Conservation (phyloP, 2,113 vertebrate genomes). For the Notarius lentiginosus region DNA sequence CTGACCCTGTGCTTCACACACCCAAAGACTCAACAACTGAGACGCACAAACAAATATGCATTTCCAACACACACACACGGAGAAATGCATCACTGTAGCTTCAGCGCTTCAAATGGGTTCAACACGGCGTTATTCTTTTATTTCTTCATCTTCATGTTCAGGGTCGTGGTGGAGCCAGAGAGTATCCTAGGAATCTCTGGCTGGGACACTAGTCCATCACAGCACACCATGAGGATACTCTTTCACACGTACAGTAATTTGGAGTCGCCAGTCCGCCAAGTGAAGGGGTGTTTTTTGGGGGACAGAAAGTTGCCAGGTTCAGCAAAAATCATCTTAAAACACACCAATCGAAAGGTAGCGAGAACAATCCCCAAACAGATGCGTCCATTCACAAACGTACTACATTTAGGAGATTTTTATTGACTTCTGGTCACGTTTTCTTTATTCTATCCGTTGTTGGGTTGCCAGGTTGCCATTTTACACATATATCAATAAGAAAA, state of each 20-base stretch:
- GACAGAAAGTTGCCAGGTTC: neutral
- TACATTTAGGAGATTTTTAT: too few species aligned
- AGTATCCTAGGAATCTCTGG: neutral
- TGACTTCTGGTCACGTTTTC: neutral
- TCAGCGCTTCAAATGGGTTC: neutral
- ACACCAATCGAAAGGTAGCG: neutral
- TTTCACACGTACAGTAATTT: neutral
- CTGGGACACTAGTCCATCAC: too few species aligned
- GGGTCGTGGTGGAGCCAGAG: neutral
- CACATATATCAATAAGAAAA: too few species aligned
- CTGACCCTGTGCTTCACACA: neutral
- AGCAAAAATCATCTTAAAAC: neutral
- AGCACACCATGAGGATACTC: neutral
- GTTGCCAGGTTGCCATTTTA: neutral
- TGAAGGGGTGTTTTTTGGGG: too few species aligned
- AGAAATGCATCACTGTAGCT: neutral
- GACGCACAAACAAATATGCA: neutral
- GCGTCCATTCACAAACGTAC: neutral
- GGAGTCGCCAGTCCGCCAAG: neutral
- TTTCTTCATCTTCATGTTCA: neutral
- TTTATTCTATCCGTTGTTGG: neutral
- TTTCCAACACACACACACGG: neutral
- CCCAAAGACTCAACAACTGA: neutral
- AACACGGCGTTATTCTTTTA: neutral
- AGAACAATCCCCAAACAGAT: neutral